phyloP scores from a whole-genome alignment of 2,113 vertebrate species.

The Tetrax tetrax region DNA sequence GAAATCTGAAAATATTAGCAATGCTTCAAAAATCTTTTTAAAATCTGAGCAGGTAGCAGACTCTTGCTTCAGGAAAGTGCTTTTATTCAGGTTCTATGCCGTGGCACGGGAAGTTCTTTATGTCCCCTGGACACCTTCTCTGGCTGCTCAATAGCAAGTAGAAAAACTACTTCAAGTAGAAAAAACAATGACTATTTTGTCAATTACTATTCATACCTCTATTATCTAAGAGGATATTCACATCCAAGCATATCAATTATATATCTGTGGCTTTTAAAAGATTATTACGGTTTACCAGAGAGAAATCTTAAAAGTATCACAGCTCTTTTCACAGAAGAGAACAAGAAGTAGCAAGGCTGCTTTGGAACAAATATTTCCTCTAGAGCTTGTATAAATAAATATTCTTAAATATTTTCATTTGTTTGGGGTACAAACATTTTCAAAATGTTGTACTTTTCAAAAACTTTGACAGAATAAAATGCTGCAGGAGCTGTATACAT shows the following conservation, averaged over 20 bases:
- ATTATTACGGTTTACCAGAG: neutral
- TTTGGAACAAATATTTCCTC: slow-evolving; percentile 39
- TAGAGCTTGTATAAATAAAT: slow-evolving; percentile 6
- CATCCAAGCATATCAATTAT: neutral
- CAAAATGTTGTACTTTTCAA: slow-evolving; percentile 32
- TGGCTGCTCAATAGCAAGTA: neutral
- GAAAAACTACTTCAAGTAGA: neutral
- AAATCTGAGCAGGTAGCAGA: neutral
- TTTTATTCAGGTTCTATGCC: neutral
- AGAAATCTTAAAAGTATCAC: neutral
- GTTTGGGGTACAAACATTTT: slow-evolving; percentile 41
- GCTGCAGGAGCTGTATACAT: neutral
- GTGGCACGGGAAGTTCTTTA: neutral
- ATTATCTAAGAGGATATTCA: neutral
- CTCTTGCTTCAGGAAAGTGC: neutral
- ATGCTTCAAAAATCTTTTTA: neutral
- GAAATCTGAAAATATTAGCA: neutral
- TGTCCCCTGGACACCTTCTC: neutral
- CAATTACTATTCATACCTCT: neutral
- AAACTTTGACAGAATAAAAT: slow-evolving; percentile 7
- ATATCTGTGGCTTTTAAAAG: slow-evolving; percentile 5
- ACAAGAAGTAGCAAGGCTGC: neutral
- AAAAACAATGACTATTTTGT: neutral
- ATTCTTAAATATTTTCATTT: slow-evolving; percentile 19
- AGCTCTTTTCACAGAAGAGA: neutral